Conservation (phyloP, 2,888 invertebrate genomes). For the Rhogogaster chlorosoma region DNA sequence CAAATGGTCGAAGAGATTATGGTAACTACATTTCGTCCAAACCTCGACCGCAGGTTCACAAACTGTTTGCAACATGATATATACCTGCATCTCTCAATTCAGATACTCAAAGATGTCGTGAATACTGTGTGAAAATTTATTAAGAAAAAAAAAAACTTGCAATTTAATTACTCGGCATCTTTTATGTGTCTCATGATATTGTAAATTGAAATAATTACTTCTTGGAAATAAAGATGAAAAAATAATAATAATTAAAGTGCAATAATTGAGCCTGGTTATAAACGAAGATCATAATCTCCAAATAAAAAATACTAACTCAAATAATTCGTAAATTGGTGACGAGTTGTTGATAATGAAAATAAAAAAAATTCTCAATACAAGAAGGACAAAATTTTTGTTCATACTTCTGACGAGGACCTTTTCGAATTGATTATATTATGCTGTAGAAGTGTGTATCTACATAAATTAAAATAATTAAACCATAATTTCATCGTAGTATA, state of each 20-base stretch:
- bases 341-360: background rate
- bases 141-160: background rate
- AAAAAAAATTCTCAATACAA: background rate
- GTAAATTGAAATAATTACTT: background rate
- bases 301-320: background rate
- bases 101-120: background rate
- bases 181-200: conserved; percentile 1
- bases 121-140: background rate
- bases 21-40: conserved; percentile 63
- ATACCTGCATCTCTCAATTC: conserved; percentile 51
- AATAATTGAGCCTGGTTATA: background rate
- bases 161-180: conserved; percentile 11
- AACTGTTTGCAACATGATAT: conserved; percentile 49
- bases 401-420: conserved; percentile 5
- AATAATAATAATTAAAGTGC: background rate
- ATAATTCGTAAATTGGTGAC: background rate
- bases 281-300: background rate
- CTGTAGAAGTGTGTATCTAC: conserved; percentile 17
- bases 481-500: conserved; percentile 35
- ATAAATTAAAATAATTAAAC: conserved; percentile 3
- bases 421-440: background rate
- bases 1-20: background rate
- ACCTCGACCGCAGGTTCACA: conserved; percentile 42
- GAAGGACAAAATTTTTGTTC: background rate
- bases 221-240: background rate